Conservation (phyloP, 1,140 invertebrate genomes). For the Drosophila sproati region DNA sequence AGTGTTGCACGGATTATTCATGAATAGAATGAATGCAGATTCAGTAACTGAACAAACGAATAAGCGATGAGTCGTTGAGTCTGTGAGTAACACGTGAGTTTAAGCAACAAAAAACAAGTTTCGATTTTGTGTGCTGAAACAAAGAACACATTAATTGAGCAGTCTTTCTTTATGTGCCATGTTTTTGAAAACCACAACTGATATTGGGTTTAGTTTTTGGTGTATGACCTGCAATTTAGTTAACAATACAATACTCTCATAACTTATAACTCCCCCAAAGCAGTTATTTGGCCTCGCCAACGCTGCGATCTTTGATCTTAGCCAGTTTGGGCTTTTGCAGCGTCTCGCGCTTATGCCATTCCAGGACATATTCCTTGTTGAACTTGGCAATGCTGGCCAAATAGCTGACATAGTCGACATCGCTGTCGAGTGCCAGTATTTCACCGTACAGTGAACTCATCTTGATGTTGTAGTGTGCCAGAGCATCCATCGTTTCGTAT, state of each 20-base stretch:
- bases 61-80: neutral
- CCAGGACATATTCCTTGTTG: slow-evolving; percentile 33
- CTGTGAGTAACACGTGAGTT: neutral
- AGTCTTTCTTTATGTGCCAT: no score
- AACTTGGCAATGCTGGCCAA: slow-evolving; percentile 33
- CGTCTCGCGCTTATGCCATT: slow-evolving; percentile 22
- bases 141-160: no score
- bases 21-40: slow-evolving; percentile 72
- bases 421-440: slow-evolving; percentile 48
- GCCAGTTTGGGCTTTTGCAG: neutral
- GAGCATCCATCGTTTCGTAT: slow-evolving; percentile 20
- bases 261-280: no score
- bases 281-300: no score
- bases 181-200: no score
- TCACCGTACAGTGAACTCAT: slow-evolving; percentile 43
- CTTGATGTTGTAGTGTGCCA: slow-evolving; percentile 43
- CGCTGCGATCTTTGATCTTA: neutral
- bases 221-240: neutral
- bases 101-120: no score
- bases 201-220: no score
- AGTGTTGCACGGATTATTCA: slow-evolving; percentile 81
- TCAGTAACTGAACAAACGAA: slow-evolving; percentile 40
- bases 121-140: no score
- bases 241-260: neutral
- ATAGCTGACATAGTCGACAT: slow-evolving; percentile 47